Evolutionary conservation across 2,113 vertebrate species (phyloP).

Genomic region (Dromaius novaehollandiae): DNA sequence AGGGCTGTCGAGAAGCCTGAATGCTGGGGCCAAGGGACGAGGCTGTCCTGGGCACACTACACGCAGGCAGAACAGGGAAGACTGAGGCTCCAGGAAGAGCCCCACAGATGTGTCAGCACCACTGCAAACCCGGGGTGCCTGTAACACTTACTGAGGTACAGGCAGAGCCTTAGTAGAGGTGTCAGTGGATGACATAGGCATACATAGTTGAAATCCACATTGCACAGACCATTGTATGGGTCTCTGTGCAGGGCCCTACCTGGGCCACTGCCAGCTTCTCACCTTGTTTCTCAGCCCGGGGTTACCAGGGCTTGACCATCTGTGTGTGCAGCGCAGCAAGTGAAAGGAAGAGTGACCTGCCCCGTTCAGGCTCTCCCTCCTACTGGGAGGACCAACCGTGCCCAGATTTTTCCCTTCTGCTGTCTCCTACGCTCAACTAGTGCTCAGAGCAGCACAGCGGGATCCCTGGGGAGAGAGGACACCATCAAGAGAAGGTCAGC

Average conservation of each 20-base stretch:
- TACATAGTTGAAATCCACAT: not conserved
- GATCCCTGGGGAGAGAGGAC: not conserved
- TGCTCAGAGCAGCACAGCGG: not conserved
- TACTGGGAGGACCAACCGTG: not conserved
- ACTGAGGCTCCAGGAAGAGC: not conserved
- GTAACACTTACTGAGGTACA: not conserved
- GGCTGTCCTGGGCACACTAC: not conserved
- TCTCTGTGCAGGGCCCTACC: not conserved
- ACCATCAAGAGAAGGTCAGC: not conserved
- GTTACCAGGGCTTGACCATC: slow-evolving; percentile 42
- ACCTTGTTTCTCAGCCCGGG: not conserved
- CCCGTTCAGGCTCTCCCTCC: not conserved
- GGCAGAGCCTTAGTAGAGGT: not conserved
- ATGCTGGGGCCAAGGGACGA: not conserved
- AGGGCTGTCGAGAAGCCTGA: not conserved
- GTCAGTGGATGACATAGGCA: not conserved
- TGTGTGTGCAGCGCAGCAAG: not conserved
- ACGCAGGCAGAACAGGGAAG: not conserved
- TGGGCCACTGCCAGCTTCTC: not conserved
- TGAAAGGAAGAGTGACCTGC: slow-evolving; percentile 6
- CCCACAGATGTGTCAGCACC: not conserved
- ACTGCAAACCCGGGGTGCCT: not conserved
- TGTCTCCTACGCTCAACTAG: not conserved
- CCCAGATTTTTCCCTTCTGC: not conserved
- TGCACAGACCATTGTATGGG: not conserved